phyloP scores from a whole-genome alignment of 2,797 vertebrate genomes.

The Anas bernieri region DNA sequence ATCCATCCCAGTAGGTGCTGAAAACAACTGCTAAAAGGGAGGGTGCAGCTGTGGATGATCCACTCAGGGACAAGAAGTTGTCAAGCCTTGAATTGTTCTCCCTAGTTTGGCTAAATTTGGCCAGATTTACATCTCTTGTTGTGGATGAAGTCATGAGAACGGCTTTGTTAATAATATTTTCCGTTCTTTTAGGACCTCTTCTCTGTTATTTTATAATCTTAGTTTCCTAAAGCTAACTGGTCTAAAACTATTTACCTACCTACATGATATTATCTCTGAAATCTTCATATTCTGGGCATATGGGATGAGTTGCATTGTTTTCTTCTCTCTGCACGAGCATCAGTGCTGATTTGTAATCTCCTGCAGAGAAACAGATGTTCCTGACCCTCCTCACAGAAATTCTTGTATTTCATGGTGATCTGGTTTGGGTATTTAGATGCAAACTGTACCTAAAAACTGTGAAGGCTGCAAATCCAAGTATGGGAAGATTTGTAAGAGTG shows the following conservation, averaged over 20 bases:
- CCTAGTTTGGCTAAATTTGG: neutral
- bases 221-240: neutral
- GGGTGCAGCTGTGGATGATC: neutral
- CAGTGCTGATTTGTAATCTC: neutral
- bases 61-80: neutral
- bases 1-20: neutral
- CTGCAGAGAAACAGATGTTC: conserved; percentile 22
- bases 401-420: neutral
- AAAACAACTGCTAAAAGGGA: neutral
- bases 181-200: neutral
- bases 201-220: neutral
- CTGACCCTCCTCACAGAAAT: neutral
- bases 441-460: conserved; percentile 3
- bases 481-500: neutral
- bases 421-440: conserved; percentile 3
- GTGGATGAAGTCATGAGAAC: neutral
- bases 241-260: neutral
- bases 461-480: neutral
- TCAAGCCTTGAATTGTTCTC: neutral
- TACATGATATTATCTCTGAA: neutral
- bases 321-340: neutral
- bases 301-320: neutral
- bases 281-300: neutral
- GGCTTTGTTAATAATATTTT: neutral
- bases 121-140: neutral